These are phyloP conservation scores for Colossoma macropomum DNA, from an alignment of 2,113 vertebrate genomes.

Conservation along the genomic window DNA sequence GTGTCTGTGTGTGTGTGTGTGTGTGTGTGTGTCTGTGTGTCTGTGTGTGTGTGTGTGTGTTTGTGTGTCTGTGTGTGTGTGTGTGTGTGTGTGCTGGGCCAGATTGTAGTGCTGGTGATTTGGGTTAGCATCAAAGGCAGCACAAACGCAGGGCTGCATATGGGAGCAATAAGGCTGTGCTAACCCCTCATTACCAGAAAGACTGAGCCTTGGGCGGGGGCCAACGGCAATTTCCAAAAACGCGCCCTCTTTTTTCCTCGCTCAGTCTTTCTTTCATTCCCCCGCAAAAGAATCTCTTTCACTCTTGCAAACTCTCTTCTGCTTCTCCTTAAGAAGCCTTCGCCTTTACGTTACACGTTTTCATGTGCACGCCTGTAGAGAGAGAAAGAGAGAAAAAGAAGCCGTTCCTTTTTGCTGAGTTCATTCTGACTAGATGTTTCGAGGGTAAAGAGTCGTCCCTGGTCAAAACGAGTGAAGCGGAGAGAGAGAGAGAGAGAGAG, in stretches of 20 bases:
- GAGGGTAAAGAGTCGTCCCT: neutral
- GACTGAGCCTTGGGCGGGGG: conserved; percentile 80
- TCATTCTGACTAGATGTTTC: neutral
- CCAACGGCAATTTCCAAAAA: conserved; percentile 76
- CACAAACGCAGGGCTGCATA: conserved; percentile 77
- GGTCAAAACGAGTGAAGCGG: conserved; percentile 31
- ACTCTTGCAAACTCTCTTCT: neutral
- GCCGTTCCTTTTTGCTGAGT: conserved; percentile 7
- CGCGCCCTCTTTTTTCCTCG: conserved; percentile 54
- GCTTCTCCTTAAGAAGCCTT: neutral
- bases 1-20: neutral
- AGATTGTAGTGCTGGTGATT: conserved; percentile 77
- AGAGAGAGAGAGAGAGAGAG: conserved; percentile 24
- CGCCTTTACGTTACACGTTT: neutral
- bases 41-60: conserved; percentile 27
- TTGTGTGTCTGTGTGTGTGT: conserved; percentile 29
- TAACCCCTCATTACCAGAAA: conserved; percentile 83
- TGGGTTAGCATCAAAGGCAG: conserved; percentile 78
- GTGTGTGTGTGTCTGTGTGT: conserved; percentile 13
- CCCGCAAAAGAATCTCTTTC: neutral
- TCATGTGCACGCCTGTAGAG: neutral
- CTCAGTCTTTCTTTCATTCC: conserved; percentile 58
- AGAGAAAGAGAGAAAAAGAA: neutral
- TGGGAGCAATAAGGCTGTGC: conserved; percentile 82
- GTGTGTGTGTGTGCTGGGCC: conserved; percentile 51